These are phyloP conservation scores for Babyrousa celebensis DNA, from an alignment of 2,797 vertebrate species.

Conservation along the genomic window DNA sequence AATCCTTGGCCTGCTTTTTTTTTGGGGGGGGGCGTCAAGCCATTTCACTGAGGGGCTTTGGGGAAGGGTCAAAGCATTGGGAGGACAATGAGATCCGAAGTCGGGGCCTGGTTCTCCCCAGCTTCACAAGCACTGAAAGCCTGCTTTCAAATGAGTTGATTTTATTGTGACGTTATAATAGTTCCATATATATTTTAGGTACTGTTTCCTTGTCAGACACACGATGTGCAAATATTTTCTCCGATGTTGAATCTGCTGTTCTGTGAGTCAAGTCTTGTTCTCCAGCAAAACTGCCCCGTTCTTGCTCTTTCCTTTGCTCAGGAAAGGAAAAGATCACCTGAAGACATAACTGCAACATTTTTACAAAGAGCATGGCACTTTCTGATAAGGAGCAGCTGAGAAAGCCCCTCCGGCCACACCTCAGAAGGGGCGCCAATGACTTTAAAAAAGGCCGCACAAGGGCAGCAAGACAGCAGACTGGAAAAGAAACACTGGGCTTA, in stretches of 20 bases:
- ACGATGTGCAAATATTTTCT: slow-evolving; percentile 10
- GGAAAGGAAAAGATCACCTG: not conserved
- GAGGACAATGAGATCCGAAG: not conserved
- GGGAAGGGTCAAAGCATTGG: not conserved
- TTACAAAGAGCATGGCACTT: not conserved
- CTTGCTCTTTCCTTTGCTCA: too few species aligned
- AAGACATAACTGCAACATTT: not conserved
- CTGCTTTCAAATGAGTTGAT: not conserved
- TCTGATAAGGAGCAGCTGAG: not conserved
- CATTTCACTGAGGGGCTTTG: not conserved
- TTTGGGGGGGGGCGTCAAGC: not conserved
- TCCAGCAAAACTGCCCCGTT: not conserved
- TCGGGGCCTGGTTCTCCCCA: not conserved
- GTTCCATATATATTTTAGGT: not conserved
- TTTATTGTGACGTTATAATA: not conserved
- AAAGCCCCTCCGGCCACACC: not conserved
- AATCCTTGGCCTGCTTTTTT: not conserved
- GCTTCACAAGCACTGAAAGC: not conserved
- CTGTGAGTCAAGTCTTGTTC: slow-evolving; percentile 9
- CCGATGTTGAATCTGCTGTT: not conserved
- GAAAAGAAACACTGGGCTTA: not conserved
- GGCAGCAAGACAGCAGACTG: not conserved
- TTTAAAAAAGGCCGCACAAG: not conserved
- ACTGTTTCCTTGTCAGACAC: not conserved
- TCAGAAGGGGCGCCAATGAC: not conserved